Evolutionary conservation across 2,888 invertebrate species (phyloP).

Genomic region (Diachrysia chrysitis): DNA sequence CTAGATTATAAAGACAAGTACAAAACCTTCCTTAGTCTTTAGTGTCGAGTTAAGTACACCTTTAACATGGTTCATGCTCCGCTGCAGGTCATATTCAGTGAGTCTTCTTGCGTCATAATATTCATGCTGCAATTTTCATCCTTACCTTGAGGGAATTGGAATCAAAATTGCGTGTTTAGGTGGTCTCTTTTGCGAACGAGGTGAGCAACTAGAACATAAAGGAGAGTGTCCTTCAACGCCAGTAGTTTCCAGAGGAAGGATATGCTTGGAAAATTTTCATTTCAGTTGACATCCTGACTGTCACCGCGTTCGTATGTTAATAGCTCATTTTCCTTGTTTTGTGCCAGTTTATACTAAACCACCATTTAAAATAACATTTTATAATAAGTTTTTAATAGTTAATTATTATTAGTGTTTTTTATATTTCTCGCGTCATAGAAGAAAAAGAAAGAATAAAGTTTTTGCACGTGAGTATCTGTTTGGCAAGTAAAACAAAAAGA

Average conservation of each 20-base stretch:
- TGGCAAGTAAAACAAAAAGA: conserved; percentile 8
- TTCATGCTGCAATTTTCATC: conserved; percentile 59
- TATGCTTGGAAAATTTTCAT: conserved; percentile 77
- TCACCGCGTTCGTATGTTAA: conserved; percentile 68
- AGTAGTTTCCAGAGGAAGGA: conserved; percentile 77
- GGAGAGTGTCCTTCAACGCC: conserved; percentile 82
- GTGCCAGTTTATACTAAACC: conserved; percentile 31
- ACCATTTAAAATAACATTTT: conserved; percentile 29
- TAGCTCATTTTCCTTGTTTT: conserved; percentile 59
- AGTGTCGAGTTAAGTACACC: conserved; percentile 64
- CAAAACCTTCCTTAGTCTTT: conserved; percentile 57
- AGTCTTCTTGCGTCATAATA: conserved; percentile 71
- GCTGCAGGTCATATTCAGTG: conserved; percentile 77
- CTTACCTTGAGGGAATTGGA: conserved; percentile 57
- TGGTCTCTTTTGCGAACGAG: conserved; percentile 64
- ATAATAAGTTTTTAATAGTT: conserved; percentile 11
- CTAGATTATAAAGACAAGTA: conserved; percentile 40
- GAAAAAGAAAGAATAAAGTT: background rate
- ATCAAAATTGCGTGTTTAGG: conserved; percentile 46
- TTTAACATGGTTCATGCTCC: conserved; percentile 85
- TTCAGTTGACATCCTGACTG: conserved; percentile 76
- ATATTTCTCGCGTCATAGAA: background rate
- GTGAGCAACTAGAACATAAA: conserved; percentile 84
- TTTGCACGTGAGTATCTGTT: conserved; percentile 47
- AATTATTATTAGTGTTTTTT: background rate